Evolutionary conservation across 2,797 vertebrate species (phyloP), one percentile per base, ranked within the genome.

Genomic region (Eleutherodactylus coqui): DNA sequence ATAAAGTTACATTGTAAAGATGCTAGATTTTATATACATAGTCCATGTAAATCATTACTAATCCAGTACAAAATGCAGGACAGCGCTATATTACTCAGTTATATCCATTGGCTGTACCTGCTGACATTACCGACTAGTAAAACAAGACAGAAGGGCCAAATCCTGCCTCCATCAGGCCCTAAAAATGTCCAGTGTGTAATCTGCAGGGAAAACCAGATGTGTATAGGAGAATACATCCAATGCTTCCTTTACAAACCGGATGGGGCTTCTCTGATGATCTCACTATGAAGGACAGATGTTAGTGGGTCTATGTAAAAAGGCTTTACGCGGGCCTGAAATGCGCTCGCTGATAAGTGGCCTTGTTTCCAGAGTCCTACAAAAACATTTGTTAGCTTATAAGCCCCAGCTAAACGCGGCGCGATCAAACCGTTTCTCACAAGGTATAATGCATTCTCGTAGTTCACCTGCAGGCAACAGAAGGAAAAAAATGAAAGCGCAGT

Each of bases 391-490:
- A 92, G 92, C 90, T 91, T 92, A 92, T 92, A 91, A 90, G 90
- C 89, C 90, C 91, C 92, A 93, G 90, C 93, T 93, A 94, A 93
- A 94, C 92, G 94, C 89, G 88, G 92, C 91, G 92, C 91, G 92
- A 94, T 94, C 95, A 94, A 95, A 96, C 94, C 94, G 94, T 95
- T 90, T 93, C 92, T 94, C 92, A 91, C 92, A 93, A 93, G 89
- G 90, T 92, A 91, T 93, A 94, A 95, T 95, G 94, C 96, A 96
- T 97, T 96, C 95, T 93, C 95, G 93, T 96, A 94, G 94, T 96
- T 94, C 94, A 95, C 96, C 96, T 94, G 93, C 92, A 96, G 96
- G 95, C 95, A 96, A 43, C 34, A 73, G 41, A 45, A 43, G 29
- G 29, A 55, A 72, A 92, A 93, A 93, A 91, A 89, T 86, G 93